Base-by-base conservation (phyloP, 2,113 vertebrate genomes). In the Tiliqua scincoides region DNA sequence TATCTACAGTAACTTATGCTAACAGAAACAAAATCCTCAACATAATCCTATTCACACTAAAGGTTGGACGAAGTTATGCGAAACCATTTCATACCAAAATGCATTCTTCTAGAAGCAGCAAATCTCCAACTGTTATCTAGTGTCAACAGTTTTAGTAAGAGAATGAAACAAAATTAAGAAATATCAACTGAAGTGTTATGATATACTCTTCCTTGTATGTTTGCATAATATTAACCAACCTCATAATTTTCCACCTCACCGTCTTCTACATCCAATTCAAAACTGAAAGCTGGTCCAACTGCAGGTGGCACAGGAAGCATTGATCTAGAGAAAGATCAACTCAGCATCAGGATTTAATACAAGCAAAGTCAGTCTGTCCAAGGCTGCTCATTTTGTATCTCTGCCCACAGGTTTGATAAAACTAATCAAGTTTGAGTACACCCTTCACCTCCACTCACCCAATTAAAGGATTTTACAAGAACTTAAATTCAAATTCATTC, bases 191-290 rank as follows among this genome's bases (percentile, higher is more conserved):
- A 30, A 73, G 32, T 54, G 12, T 17, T 63, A 21, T 30, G 23
- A 84, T 59, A 9, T 80, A 62, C 67, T 48, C 11, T 65, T 92
- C 30, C 30, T 82, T 67, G 89, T 88, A 84, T 4, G 54, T 27
- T 21, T 63, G 15, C 27, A 27, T 21, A 59, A 25, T 20, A 48
- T 74, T 73, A 91, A 93, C 96, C 89, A 95, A 99, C 98, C 98
- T 99, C 99, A 5, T 99, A 99, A 96, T 99, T 99, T 96, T 99
- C 99, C 87, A 99, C 99, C 93, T 99, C 99, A 84, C 98, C 99
- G 63, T 99, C 98, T 93, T 99, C 99, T 82, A 99, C 98, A 88
- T 99, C 99, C 96, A 99, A 96, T 93, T 99, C 99, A 85, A 99
- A 97, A 94, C 98, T 98, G 95, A 99, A 98, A 87, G 98, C 95